A percentile compares a stretch with the other conserved stretches of the same genome.
Evolutionary conservation across 2,113 vertebrate species (phyloP).

Genomic region (Carassius carassius): DNA sequence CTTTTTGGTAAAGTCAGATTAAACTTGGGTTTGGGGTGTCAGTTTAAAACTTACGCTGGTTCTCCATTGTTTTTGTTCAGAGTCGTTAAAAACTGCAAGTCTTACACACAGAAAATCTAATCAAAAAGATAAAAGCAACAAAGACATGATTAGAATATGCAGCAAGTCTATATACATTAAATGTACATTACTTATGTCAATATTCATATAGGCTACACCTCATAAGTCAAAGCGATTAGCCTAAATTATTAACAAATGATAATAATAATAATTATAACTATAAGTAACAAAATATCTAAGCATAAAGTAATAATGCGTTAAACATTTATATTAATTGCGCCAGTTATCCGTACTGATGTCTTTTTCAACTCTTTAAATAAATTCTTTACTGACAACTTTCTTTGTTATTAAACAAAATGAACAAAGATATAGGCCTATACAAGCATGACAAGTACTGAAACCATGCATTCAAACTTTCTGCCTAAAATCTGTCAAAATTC

Average conservation of each 20-base stretch:
- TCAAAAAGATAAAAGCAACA: not conserved
- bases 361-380: not conserved
- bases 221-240: not conserved
- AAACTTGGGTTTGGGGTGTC: not conserved
- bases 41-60: not conserved
- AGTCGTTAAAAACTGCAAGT: not conserved
- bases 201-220: not conserved
- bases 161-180: not conserved
- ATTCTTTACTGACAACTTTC: not conserved
- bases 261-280: not conserved
- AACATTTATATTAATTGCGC: not conserved
- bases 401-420: not conserved
- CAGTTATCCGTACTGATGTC: not conserved
- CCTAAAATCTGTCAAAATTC: not conserved
- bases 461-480: not conserved
- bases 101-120: not conserved
- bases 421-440: not conserved
- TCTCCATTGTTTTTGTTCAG: not conserved
- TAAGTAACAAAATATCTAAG: not conserved
- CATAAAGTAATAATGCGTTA: not conserved
- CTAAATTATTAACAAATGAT: not conserved
- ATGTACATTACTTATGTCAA: not conserved
- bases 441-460: too few relatives aligned
- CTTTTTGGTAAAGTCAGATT: not conserved
- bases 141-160: not conserved